Evolutionary conservation across 2,113 vertebrate genomes (phyloP).

Genomic region (Bubo blakistoni): DNA sequence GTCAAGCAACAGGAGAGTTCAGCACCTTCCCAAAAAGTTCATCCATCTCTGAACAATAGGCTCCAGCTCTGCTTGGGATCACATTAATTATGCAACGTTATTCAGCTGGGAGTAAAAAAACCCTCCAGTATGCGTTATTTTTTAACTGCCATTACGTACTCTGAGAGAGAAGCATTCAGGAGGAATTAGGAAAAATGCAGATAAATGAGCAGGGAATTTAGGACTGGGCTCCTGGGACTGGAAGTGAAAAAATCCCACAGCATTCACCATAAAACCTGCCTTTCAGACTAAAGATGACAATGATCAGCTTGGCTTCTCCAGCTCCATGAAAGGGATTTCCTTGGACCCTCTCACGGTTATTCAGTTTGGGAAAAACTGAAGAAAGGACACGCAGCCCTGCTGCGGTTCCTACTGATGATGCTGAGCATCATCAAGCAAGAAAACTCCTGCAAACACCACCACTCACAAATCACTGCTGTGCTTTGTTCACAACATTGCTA

Average conservation of each 20-base stretch:
- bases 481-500: neutral
- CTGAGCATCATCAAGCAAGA: neutral
- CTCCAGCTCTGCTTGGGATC: neutral
- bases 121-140: neutral
- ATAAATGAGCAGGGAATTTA: conserved; percentile 10
- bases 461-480: neutral
- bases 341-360: fast-evolving
- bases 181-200: neutral
- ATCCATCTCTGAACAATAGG: neutral
- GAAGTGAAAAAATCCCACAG: neutral
- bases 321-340: neutral
- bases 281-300: neutral
- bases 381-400: too few species aligned
- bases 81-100: neutral
- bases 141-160: neutral
- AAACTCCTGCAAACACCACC: neutral
- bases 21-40: neutral
- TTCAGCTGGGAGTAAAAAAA: neutral
- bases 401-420: neutral
- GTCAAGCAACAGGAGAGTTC: neutral
- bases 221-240: neutral
- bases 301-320: neutral
- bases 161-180: neutral
- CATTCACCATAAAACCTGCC: neutral
- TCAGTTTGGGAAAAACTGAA: neutral